A percentile compares a stretch with the other conserved stretches of the same genome.
Evolutionary conservation across 2,888 invertebrate species (phyloP).

Genomic region (Octonoba sinensis): DNA sequence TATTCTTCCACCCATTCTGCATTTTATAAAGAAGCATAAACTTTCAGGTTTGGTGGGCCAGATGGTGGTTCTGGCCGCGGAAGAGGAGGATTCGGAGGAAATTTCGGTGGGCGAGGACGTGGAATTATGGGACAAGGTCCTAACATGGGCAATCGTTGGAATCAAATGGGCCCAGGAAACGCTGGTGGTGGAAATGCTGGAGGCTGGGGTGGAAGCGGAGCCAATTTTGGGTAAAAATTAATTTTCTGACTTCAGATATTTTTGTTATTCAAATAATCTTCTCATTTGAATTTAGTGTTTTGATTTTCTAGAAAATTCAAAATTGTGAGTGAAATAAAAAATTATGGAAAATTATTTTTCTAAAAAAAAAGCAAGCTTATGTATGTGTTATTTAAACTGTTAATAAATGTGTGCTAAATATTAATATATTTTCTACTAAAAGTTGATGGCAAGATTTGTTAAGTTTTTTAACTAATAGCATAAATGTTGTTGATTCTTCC

Average conservation of each 20-base stretch:
- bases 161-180: constrained; percentile 35
- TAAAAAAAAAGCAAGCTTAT: too few species aligned
- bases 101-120: constrained; percentile 39
- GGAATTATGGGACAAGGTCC: constrained; percentile 53
- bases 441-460: too few species aligned
- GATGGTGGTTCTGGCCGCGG: constrained; percentile 43
- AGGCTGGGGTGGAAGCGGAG: constrained; percentile 30
- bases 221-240: constrained; percentile 9
- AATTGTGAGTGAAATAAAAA: too few species aligned
- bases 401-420: too few species aligned
- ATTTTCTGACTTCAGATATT: not conserved
- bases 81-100: constrained; percentile 35
- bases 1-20: not conserved
- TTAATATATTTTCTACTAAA: too few species aligned
- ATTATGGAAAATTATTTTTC: too few species aligned
- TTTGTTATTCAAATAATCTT: not conserved
- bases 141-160: constrained; percentile 49
- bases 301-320: not conserved
- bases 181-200: constrained; percentile 33
- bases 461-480: too few species aligned
- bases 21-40: constrained; percentile 26
- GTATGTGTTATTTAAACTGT: too few species aligned
- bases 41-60: constrained; percentile 52
- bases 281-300: not conserved
- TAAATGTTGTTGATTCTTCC: too few species aligned